Conservation (phyloP, 2,113 vertebrate genomes). For the Patagioenas fasciata region DNA sequence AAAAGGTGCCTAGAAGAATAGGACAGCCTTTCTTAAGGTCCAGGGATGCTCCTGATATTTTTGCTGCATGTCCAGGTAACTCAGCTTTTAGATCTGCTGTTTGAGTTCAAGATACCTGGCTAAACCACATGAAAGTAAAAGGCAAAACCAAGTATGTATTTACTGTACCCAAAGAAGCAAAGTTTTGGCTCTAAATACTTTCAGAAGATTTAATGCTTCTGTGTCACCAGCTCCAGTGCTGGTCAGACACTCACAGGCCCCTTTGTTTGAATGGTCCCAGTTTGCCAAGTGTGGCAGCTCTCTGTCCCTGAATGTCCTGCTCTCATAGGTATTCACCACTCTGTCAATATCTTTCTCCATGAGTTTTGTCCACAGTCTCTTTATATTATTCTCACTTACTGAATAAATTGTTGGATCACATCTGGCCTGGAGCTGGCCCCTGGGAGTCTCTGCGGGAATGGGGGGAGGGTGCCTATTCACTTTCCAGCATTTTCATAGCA, state of each 20-base stretch:
- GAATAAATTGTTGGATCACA: not conserved
- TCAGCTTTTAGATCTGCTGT: not conserved
- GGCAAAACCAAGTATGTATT: not conserved
- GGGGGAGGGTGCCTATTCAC: not conserved
- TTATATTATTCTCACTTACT: not conserved
- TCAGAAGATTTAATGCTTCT: not conserved
- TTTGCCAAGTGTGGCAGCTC: accelerated
- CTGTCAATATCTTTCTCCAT: not conserved
- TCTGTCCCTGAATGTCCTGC: not conserved
- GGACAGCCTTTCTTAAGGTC: not conserved
- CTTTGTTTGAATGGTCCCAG: not conserved
- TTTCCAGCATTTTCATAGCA: not conserved
- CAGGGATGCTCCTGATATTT: not conserved
- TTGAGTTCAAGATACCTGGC: not conserved
- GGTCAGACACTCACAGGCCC: not conserved
- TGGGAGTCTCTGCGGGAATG: not conserved
- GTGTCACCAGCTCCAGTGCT: not conserved
- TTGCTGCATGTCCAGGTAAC: accelerated
- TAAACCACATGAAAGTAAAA: not conserved
- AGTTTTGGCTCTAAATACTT: not conserved
- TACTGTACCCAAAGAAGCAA: not conserved
- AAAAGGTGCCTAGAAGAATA: not conserved
- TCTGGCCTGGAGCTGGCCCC: not conserved
- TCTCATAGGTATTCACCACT: not conserved
- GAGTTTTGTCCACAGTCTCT: not conserved